Percentiles rank a stretch among this genome's conserved stretches.
Evolutionary conservation across 2,888 invertebrate genomes (phyloP).

Genomic region (Linyphia triangularis): DNA sequence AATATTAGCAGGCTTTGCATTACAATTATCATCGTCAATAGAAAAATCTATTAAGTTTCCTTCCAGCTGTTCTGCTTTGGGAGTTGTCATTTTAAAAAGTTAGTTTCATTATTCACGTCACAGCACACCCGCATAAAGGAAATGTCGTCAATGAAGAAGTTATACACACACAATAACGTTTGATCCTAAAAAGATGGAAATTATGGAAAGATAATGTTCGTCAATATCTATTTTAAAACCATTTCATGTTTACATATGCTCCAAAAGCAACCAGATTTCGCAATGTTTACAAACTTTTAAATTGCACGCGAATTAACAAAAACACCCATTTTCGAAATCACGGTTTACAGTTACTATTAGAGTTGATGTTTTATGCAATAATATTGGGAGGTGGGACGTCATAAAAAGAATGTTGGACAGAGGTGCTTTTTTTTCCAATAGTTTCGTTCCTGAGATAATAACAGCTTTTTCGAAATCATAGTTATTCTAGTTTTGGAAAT

Average conservation of each 20-base stretch:
- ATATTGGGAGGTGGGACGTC: no score
- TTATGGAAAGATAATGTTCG: neutral
- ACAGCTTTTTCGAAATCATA: no score
- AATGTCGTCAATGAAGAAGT: neutral
- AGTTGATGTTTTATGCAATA: no score
- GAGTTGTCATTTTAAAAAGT: slow-evolving; percentile 43
- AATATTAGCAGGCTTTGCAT: neutral
- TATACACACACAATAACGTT: neutral
- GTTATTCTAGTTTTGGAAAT: no score
- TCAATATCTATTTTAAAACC: neutral
- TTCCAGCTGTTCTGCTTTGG: slow-evolving; percentile 35
- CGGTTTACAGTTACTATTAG: slow-evolving; percentile 56
- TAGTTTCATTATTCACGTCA: slow-evolving; percentile 53
- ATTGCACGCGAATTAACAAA: slow-evolving; percentile 61
- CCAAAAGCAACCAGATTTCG: slow-evolving; percentile 12
- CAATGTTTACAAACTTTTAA: slow-evolving; percentile 69
- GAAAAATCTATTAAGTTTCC: slow-evolving; percentile 53
- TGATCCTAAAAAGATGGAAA: neutral
- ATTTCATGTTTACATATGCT: neutral
- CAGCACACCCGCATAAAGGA: slow-evolving; percentile 30
- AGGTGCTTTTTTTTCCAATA: no score
- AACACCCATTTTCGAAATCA: slow-evolving; percentile 26
- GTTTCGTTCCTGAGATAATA: no score
- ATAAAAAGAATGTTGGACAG: no score
- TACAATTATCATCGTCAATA: neutral